Base-by-base conservation (phyloP, 1,140 invertebrate species). In the Eulimnadia texana region DNA sequence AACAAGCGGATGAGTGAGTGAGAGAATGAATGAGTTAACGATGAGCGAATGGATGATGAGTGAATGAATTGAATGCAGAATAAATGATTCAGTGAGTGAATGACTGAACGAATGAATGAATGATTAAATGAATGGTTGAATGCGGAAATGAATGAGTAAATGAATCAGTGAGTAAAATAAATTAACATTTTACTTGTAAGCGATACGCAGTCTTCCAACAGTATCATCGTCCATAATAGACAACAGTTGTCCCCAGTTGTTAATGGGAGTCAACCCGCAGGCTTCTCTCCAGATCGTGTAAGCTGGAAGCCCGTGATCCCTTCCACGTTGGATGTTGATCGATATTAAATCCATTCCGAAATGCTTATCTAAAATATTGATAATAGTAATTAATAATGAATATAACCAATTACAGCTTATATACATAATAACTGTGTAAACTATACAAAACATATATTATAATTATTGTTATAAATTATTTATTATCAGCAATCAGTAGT, bases 241-340 rank as follows among this genome's bases (percentile, higher is more conserved):
- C 11, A 83, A 77, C 28, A 93, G 76, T 68, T 94, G 87, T 3
- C 82, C 76, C 81, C 90, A 94, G 16, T 72, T 80, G 23, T 72
- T 76, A 23, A 93, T 79, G 3, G 78, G 70, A 1, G 81, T 80
- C 9, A 93, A 71, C 2, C 86, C 85, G 71, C 90, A 93, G 0
- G 86, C 82, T 61, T 84, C 78, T 52, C 89, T 77, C 84, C 88
- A 95, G 0, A 80, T 73, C 1, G 84, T 85, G 69, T 93, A 94
- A 0, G 86, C 76, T 0, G 88, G 82, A 3, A 96, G 75, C 10
- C 91, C 93, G 69, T 96, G 92, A 70, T 97, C 93, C 49, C 93
- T 67, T 2, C 80, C 82, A 64, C 81, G 70, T 70, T 86, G 83
- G 24, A 86, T 78, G 65, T 81, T 80, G 22, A 81, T 67, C 1